Conservation (phyloP, 2,797 vertebrate species). For the Anas acuta region DNA sequence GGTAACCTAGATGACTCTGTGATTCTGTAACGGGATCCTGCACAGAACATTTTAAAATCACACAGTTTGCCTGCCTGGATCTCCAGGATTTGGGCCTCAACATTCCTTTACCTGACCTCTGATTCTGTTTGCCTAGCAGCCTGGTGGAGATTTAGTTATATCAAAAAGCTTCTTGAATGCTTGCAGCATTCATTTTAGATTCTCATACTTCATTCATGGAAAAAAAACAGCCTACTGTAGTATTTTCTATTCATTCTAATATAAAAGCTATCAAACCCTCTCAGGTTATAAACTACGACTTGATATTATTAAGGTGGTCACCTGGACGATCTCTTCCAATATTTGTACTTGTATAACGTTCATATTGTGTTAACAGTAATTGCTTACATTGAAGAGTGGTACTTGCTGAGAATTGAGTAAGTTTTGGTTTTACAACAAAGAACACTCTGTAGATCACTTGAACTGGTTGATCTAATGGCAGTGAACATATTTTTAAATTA, state of each 20-base stretch:
- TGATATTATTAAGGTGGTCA: neutral
- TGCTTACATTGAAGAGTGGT: neutral
- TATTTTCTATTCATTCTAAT: neutral
- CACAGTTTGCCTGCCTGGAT: neutral
- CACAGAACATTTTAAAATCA: neutral
- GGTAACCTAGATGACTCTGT: neutral
- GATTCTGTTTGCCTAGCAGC: constrained; percentile 9
- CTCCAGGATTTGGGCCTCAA: neutral
- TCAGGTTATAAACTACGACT: neutral
- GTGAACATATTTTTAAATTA: neutral
- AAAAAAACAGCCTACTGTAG: neutral
- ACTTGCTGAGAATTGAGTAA: neutral
- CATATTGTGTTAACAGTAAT: neutral
- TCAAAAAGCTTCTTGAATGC: neutral
- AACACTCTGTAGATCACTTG: neutral
- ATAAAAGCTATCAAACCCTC: neutral
- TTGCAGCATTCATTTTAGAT: neutral
- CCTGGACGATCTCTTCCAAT: neutral
- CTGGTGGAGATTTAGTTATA: neutral
- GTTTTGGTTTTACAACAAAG: neutral
- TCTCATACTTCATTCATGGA: neutral
- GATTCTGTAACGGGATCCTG: neutral
- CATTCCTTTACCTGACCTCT: neutral
- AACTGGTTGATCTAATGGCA: neutral
- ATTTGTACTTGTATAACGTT: neutral